Evolutionary conservation across 1,140 invertebrate species (phyloP), one percentile per base, ranked within the genome.

Genomic region (Pseudomyrmex sp.): DNA sequence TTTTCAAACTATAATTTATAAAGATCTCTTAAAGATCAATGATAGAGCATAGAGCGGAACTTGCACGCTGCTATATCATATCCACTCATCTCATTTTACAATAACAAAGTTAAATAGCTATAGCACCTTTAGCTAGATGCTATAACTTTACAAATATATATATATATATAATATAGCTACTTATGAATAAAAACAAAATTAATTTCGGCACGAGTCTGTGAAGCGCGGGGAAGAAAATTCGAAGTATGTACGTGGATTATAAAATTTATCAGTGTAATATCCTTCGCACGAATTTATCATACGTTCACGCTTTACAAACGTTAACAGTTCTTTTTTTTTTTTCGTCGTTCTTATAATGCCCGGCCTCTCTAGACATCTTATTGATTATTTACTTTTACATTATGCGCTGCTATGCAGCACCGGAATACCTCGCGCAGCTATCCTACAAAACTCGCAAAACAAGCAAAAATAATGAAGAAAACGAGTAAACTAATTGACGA

Each of bases 361-460:
- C 91, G 91, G 90, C 90, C 90, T 90, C 73, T 77, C 88, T 89
- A 91, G 85, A 91, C 88, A 89, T 88, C 88, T 89, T 90, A 83
- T 89, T 90, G 91, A 88, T 87, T 88, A 89, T 91, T 91, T 89
- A 88, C 73, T 87, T 83, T 87, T 91, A 90, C 80, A 91, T 91
- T 92, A 90, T 90, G 87, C 70, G 90, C 90, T 87, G 89, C 89
- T 85, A 84, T 88, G 89, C 91, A 86, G 88, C 90, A 88, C 88
- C 90, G 85, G 86, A 90, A 89, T 90, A 91, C 89, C 88, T 90
- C 89, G 84, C 91, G 89, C 90, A 88, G 86, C 88, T 89, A 88
- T 85, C 85, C 66, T 86, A 83, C 65, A 52, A 82, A 84, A 80
- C 68, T 70, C 59, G 65, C 54, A 76, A 84, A 82, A 80, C 66